These are phyloP conservation scores for Cygnus atratus DNA, from an alignment of 2,113 vertebrate species.

Conservation along the genomic window DNA sequence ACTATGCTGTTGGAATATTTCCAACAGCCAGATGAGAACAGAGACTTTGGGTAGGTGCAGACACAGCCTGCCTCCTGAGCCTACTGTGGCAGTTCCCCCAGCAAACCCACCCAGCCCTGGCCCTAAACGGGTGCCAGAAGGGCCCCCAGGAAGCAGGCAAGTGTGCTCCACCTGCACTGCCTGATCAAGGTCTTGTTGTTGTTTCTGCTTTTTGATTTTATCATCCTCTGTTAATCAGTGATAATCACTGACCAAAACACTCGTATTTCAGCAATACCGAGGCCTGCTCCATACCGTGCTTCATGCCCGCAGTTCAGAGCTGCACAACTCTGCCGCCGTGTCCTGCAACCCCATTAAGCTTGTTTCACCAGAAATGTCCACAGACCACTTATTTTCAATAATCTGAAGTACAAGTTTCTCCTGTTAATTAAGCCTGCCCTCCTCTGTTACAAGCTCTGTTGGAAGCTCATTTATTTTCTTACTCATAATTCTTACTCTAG, in stretches of 20 bases:
- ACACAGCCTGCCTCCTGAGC: not conserved
- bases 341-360: not conserved
- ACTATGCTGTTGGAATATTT: too few species aligned
- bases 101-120: too few species aligned
- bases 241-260: not conserved
- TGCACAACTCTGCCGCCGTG: not conserved
- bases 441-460: not conserved
- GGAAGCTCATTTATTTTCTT: not conserved
- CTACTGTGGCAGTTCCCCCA: accelerated
- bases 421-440: not conserved
- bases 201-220: not conserved
- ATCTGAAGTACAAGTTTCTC: not conserved
- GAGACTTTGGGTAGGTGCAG: not conserved
- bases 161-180: too few species aligned
- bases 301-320: not conserved
- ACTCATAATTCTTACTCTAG: not conserved
- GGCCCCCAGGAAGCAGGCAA: not conserved
- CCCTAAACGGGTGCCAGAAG: accelerated
- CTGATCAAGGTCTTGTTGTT: not conserved
- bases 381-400: not conserved
- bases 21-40: not conserved
- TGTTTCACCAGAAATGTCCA: not conserved
- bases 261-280: not conserved
- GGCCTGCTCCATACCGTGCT: not conserved
- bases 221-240: not conserved